Base-by-base conservation (phyloP, 2,113 vertebrate genomes). In the Plectropomus leopardus region DNA sequence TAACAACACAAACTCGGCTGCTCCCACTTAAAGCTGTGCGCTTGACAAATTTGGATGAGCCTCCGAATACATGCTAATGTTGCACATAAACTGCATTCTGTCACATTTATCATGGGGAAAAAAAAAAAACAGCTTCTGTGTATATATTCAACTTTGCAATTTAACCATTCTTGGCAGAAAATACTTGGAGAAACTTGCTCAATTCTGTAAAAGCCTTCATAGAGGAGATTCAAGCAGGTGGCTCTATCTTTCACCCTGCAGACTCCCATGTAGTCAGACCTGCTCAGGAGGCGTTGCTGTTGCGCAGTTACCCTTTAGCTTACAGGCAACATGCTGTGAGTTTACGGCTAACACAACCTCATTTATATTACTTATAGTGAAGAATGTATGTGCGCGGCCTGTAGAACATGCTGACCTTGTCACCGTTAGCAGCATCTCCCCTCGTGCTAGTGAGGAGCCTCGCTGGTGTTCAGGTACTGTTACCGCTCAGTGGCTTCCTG, bases 381-480 rank as follows among this genome's bases (percentile, higher is more conserved):
- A 87, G 79, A 84, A 89, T 92, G 83, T 83, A 85, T 90, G 87
- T 78, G 86, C 78, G 40, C 24, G 78, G 78, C 80, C 85, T 77
- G 87, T 73, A 84, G 83, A 94, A 94, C 91, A 92, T 92, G 92
- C 93, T 94, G 94, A 94, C 94, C 94, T 95, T 94, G 94, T 94
- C 91, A 92, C 85, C 88, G 88, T 82, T 63, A 82, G 82, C 84
- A 64, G 87, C 88, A 82, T 88, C 91, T 77, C 71, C 47, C 57
- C 55, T 4, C 19, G 11, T 53, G 77, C 82, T 71, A 51, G 72
- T 58, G 83, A 88, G 73, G 70, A 90, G 81, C 80, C 85, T 80
- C 21, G 82, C 79, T 68, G 78, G 55, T 77, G 65, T 61, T 87
- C 70, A 85, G 89, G 88, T 91, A 58, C 74, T 84, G 85, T 80